phyloP scores from a whole-genome alignment of 2,797 vertebrate species.

The Notoglanidium macrostoma region DNA sequence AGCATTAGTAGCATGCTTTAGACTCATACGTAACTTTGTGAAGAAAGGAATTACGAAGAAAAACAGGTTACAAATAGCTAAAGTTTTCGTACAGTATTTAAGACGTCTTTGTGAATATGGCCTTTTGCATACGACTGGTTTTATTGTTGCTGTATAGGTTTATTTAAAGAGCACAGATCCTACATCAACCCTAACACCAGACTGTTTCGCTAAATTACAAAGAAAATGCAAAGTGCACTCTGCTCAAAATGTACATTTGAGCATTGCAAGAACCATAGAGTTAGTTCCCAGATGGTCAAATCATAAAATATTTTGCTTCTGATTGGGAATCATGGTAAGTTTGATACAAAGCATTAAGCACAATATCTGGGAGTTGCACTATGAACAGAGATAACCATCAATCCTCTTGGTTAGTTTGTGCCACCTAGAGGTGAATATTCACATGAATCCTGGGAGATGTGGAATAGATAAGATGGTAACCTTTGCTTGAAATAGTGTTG shows the following conservation, averaged over 20 bases:
- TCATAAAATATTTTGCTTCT: not conserved
- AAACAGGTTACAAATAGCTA: not conserved
- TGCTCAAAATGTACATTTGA: not conserved
- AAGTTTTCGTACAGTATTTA: not conserved
- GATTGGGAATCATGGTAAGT: not conserved
- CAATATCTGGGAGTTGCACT: not conserved
- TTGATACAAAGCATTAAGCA: not conserved
- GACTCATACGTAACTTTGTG: not conserved
- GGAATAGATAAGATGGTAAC: not conserved
- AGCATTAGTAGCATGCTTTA: not conserved
- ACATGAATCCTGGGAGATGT: not conserved
- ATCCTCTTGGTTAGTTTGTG: not conserved
- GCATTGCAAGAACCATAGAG: not conserved
- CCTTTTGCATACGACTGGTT: not conserved
- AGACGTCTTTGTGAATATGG: not conserved
- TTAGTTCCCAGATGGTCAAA: not conserved
- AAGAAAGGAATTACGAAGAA: not conserved
- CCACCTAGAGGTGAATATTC: conserved; percentile 26
- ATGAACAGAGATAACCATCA: not conserved
- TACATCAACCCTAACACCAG: not conserved
- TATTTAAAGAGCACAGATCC: not conserved
- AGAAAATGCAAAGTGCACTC: not conserved
- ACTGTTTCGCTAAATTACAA: not conserved
- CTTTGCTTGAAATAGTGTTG: not conserved
- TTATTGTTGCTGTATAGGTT: not conserved